These are phyloP conservation scores for Camponotus floridanus DNA, from an alignment of 1,140 invertebrate species.

Conservation along the genomic window DNA sequence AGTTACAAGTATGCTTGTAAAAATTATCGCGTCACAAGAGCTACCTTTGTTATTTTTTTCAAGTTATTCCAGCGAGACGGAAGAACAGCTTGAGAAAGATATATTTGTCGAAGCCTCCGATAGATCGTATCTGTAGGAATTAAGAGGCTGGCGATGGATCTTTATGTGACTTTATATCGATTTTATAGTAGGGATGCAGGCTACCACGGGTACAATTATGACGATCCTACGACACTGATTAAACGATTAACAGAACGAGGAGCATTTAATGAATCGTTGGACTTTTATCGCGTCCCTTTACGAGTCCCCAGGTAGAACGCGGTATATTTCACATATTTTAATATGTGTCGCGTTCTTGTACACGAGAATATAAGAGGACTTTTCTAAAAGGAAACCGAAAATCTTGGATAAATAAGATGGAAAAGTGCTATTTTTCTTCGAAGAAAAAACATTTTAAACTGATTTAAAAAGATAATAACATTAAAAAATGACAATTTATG, in stretches of 20 bases:
- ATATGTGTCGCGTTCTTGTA: constrained; percentile 10
- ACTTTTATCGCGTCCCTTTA: constrained; percentile 64
- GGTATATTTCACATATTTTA: constrained; percentile 40
- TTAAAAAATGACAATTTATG: neutral
- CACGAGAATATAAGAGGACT: neutral
- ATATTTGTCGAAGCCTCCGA: constrained; percentile 36
- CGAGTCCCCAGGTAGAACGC: neutral
- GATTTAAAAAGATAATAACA: neutral
- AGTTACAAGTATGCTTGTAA: constrained; percentile 59
- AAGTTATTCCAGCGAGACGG: neutral
- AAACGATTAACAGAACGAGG: constrained; percentile 72
- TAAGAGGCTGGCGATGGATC: constrained; percentile 58
- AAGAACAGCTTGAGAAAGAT: constrained; percentile 34
- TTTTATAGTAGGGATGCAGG: constrained; percentile 63
- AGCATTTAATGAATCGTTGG: constrained; percentile 65
- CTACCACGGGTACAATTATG: constrained; percentile 38
- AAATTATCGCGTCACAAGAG: constrained; percentile 46
- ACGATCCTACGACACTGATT: constrained; percentile 54
- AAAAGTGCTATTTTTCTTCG: neutral
- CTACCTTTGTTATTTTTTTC: constrained; percentile 66
- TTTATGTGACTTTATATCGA: constrained; percentile 67
- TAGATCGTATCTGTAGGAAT: constrained; percentile 64
- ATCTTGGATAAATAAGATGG: constrained; percentile 10
- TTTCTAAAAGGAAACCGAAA: neutral
- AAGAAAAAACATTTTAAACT: neutral